Percentiles rank a stretch among this genome's conserved stretches.
Conservation (phyloP, 2,797 vertebrate species). For the Halcyon leucocephala region DNA sequence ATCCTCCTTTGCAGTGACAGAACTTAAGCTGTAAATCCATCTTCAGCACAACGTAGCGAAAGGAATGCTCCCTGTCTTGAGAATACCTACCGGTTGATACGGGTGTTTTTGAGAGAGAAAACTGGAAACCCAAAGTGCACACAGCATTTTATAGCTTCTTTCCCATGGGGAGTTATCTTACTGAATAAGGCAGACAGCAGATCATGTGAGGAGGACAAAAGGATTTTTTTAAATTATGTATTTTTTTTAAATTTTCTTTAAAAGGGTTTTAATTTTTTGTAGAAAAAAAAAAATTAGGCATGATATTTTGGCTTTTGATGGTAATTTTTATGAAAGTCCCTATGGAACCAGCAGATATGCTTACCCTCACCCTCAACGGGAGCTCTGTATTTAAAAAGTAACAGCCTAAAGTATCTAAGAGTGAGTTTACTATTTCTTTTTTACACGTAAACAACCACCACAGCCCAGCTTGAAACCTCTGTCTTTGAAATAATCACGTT, state of each 20-base stretch:
- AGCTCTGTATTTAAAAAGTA: not conserved
- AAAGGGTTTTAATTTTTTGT: no score
- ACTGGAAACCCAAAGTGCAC: not conserved
- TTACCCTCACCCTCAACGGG: not conserved
- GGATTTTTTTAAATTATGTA: not conserved
- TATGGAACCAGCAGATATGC: not conserved
- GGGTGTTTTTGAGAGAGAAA: not conserved
- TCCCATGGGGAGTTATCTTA: not conserved
- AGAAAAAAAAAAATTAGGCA: not conserved
- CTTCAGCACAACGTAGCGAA: not conserved
- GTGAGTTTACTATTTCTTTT: not conserved
- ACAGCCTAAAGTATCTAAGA: not conserved
- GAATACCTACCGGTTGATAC: not conserved
- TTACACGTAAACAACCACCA: not conserved
- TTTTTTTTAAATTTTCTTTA: no score
- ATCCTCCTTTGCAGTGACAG: not conserved
- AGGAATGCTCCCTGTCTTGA: not conserved
- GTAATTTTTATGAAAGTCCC: not conserved
- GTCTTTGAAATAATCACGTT: not conserved
- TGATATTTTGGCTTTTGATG: not conserved
- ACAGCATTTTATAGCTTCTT: not conserved
- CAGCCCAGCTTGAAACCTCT: not conserved
- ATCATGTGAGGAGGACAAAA: not conserved
- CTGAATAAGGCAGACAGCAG: not conserved
- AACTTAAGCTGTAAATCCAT: not conserved